These are phyloP conservation scores for Phalacrocorax pelagicus DNA, from an alignment of 2,113 vertebrate species.

Conservation along the genomic window DNA sequence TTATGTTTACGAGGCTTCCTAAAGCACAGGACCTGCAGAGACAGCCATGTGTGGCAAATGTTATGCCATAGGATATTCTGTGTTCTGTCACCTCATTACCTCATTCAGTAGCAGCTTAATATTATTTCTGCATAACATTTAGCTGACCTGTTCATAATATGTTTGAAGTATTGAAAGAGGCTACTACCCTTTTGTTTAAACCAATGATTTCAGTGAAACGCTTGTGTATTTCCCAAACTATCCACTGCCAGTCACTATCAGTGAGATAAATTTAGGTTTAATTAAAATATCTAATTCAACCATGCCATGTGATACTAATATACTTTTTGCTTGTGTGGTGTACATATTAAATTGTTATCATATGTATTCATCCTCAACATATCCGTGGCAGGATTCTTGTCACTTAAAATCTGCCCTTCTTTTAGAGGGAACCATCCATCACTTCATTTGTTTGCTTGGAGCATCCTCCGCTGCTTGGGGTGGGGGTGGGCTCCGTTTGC, in stretches of 20 bases:
- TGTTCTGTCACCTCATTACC: not conserved
- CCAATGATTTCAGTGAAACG: not conserved
- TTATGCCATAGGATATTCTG: not conserved
- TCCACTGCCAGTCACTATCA: not conserved
- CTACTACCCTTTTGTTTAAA: not conserved
- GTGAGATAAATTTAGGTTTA: slow-evolving; percentile 4
- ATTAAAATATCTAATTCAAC: slow-evolving; percentile 29
- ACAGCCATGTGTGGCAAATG: not conserved
- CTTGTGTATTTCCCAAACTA: not conserved
- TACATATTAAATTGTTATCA: slow-evolving; percentile 17
- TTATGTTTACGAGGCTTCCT: not conserved
- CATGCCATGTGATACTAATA: slow-evolving; percentile 4
- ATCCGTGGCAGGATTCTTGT: not conserved
- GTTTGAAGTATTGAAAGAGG: not conserved
- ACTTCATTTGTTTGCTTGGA: not conserved
- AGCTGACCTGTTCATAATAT: not conserved
- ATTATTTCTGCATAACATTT: not conserved
- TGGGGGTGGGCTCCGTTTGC: not conserved
- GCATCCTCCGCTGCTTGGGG: not conserved
- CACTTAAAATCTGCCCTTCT: slow-evolving; percentile 1
- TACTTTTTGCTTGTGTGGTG: not conserved
- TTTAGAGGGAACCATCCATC: not conserved
- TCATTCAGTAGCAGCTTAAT: not conserved
- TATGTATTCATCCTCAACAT: not conserved
- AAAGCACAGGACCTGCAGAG: not conserved